Percentiles rank a stretch among this genome's conserved stretches.
Conservation (phyloP, 2,888 invertebrate genomes). For the Alcis repandata region DNA sequence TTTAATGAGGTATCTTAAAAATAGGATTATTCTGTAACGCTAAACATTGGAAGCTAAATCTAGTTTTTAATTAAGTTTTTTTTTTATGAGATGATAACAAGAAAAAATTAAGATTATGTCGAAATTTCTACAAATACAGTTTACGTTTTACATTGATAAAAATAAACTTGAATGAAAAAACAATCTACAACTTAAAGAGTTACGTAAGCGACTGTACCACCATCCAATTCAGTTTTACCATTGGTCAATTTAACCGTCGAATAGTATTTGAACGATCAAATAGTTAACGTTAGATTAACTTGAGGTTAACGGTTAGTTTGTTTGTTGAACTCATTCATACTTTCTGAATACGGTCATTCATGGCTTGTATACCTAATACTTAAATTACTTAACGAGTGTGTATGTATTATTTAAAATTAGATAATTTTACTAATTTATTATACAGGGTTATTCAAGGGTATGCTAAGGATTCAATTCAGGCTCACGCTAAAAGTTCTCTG, state of each 20-base stretch:
- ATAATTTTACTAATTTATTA: neutral
- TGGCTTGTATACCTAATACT: neutral
- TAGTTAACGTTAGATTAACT: slow-evolving; percentile 12
- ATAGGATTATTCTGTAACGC: no score
- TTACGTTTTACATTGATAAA: no score
- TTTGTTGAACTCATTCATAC: slow-evolving; percentile 23
- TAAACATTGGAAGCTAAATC: no score
- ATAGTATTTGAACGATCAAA: slow-evolving; percentile 24
- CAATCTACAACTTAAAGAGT: neutral
- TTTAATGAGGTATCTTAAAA: no score
- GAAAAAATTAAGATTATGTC: no score
- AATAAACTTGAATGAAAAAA: no score
- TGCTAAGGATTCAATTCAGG: no score
- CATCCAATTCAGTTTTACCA: slow-evolving; percentile 21
- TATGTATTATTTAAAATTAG: slow-evolving; percentile 2
- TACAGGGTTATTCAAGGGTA: no score
- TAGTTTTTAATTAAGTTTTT: no score
- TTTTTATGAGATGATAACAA: no score
- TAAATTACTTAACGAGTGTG: slow-evolving; percentile 3
- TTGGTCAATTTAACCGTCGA: slow-evolving; percentile 23
- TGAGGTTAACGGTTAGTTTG: slow-evolving; percentile 12
- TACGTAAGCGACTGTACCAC: slow-evolving; percentile 13
- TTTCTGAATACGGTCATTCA: slow-evolving; percentile 13
- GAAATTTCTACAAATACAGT: no score
- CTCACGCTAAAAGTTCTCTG: no score